Conservation (phyloP, 2,113 vertebrate genomes). For the Pangasianodon gigas region DNA sequence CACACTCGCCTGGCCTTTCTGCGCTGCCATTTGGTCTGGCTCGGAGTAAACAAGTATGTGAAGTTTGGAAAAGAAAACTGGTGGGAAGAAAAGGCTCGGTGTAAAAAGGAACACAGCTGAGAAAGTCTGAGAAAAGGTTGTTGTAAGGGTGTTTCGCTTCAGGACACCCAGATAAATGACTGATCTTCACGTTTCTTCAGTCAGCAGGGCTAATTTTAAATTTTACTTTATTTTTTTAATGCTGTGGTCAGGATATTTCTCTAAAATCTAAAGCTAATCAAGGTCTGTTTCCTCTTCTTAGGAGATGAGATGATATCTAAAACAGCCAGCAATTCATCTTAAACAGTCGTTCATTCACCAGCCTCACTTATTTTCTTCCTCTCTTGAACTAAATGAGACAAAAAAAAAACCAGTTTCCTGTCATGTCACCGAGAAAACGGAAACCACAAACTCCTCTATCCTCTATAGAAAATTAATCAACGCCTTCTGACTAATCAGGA, state of each 20-base stretch:
- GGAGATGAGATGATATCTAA: neutral
- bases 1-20: conserved; percentile 8
- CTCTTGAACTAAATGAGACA: neutral
- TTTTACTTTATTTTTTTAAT: neutral
- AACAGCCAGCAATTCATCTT: neutral
- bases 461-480: neutral
- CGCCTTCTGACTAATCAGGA: neutral
- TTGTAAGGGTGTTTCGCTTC: neutral
- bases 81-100: neutral
- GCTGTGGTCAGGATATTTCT: neutral
- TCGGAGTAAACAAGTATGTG: neutral
- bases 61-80: neutral
- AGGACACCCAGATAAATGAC: conserved; percentile 15
- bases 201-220: neutral
- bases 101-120: neutral
- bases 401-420: neutral
- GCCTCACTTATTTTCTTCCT: no score
- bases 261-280: neutral
- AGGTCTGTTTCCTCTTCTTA: neutral
- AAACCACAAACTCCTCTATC: neutral
- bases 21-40: conserved; percentile 17
- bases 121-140: neutral
- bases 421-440: neutral
- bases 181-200: conserved; percentile 7
- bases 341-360: no score